A percentile compares a stretch with the other conserved stretches of the same genome.
phyloP scores from a whole-genome alignment of 2,113 vertebrate species.

The Chlorodrepanis virens region DNA sequence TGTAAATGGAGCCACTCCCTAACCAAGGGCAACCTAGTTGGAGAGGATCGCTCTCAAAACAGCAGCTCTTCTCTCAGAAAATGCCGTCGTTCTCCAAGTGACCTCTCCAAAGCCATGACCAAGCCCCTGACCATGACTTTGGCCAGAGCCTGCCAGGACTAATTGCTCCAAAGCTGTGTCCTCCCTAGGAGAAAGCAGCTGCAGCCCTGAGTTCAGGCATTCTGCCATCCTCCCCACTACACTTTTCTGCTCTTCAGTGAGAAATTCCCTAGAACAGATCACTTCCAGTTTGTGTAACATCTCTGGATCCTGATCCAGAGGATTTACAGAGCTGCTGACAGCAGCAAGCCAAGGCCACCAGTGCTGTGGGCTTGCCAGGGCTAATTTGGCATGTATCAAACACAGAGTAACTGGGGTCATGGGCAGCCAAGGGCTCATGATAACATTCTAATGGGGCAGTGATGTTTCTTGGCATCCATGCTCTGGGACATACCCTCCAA shows the following conservation, averaged over 20 bases:
- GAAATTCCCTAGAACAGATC: not conserved
- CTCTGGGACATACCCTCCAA: not conserved
- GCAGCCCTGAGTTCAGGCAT: not conserved
- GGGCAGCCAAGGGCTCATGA: not conserved
- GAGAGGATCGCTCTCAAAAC: not conserved
- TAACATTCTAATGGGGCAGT: not conserved
- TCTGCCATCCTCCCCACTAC: not conserved
- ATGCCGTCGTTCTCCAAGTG: not conserved
- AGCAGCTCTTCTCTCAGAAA: not conserved
- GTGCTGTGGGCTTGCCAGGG: not conserved
- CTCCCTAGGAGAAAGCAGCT: not conserved
- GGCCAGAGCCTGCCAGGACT: not conserved
- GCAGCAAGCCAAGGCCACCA: not conserved
- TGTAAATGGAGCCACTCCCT: slow-evolving; percentile 67
- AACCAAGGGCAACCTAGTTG: not conserved
- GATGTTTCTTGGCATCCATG: not conserved
- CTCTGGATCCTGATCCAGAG: not conserved
- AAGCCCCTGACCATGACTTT: not conserved
- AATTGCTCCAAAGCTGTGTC: not conserved
- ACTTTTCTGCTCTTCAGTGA: not conserved
- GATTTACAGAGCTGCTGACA: not conserved
- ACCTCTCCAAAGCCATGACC: not conserved
- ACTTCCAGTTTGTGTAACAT: not conserved
- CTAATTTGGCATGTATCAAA: not conserved
- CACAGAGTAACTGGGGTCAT: not conserved